Evolutionary conservation across 2,113 vertebrate genomes (phyloP).

Genomic region (Mirza zaza): DNA sequence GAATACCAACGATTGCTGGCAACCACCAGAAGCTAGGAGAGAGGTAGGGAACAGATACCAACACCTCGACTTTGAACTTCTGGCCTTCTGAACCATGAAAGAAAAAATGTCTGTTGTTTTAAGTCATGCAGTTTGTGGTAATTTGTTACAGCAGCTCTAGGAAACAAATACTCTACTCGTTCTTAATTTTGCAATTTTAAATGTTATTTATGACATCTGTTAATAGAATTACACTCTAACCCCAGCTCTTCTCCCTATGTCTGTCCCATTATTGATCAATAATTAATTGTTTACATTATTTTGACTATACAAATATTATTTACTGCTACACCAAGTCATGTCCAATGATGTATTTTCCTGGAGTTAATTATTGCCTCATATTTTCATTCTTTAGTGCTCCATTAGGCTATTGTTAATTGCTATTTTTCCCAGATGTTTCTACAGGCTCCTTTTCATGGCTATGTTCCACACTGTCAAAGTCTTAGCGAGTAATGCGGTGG

Average conservation of each 20-base stretch:
- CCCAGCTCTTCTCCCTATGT: background rate
- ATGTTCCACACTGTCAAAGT: background rate
- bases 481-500: background rate
- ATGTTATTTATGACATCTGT: background rate
- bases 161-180: background rate
- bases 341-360: background rate
- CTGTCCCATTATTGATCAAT: background rate
- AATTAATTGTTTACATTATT: background rate
- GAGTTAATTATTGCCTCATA: background rate
- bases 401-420: background rate
- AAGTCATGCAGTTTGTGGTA: background rate
- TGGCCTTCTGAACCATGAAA: background rate
- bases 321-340: background rate
- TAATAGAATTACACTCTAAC: background rate
- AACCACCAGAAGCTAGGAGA: background rate
- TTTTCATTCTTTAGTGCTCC: background rate
- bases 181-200: background rate
- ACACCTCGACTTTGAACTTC: background rate
- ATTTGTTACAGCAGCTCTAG: background rate
- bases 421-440: background rate
- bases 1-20: background rate
- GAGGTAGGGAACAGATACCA: background rate
- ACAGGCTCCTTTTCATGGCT: background rate
- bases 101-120: background rate
- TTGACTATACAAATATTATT: background rate